phyloP scores from a whole-genome alignment of 92 coral and sea anemone genomes.

The Umimayanthus chanpuru region DNA sequence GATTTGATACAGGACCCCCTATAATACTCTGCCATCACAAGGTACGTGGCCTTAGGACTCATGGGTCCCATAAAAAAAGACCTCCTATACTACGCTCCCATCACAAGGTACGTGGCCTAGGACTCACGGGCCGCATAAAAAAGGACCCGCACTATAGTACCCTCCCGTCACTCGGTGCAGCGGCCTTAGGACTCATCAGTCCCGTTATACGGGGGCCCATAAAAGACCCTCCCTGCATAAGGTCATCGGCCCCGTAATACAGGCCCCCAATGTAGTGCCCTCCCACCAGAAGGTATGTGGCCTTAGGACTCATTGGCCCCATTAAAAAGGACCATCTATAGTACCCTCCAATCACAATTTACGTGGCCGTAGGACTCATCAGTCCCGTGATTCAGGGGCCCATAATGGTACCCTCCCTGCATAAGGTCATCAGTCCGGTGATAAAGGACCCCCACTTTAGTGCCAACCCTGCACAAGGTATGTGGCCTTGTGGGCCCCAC shows the following conservation, averaged over 20 bases:
- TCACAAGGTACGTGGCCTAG: background rate
- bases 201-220: background rate
- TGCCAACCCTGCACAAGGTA: background rate
- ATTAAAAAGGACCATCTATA: background rate
- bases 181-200: background rate
- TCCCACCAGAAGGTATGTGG: constrained; percentile 66
- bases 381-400: background rate
- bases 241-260: background rate
- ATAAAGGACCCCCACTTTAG: background rate
- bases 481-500: background rate
- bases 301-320: background rate
- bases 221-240: background rate
- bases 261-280: constrained; percentile 56
- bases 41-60: constrained; percentile 32
- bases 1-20: background rate
- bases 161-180: background rate
- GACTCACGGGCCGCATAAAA: background rate
- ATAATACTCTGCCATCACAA: constrained; percentile 63
- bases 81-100: background rate
- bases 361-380: background rate
- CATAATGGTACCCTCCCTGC: background rate
- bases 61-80: background rate
- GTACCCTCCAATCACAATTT: constrained; percentile 72
- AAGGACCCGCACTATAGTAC: background rate
- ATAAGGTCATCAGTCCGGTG: background rate